Percentiles rank a stretch among this genome's conserved stretches.
Conservation (phyloP, 2,888 invertebrate species). For the Eilema depressum region DNA sequence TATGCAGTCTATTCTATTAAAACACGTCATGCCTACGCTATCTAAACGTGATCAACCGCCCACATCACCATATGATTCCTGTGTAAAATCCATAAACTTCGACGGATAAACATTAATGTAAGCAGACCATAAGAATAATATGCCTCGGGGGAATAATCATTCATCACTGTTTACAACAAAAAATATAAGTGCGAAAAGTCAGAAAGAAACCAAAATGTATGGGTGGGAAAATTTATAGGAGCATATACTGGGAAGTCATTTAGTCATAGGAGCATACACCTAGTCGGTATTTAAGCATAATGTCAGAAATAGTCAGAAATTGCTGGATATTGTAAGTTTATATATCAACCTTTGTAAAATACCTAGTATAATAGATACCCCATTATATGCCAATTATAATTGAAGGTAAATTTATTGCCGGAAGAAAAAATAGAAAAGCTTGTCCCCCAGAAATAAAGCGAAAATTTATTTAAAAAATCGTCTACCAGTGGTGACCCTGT, state of each 20-base stretch:
- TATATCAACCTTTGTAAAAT: too few species aligned
- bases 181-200: slow-evolving; percentile 13
- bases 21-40: slow-evolving; percentile 3
- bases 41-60: slow-evolving; percentile 10
- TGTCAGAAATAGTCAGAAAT: too few species aligned
- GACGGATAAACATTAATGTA: slow-evolving; percentile 19
- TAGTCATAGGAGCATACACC: too few species aligned
- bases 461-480: neutral
- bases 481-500: neutral
- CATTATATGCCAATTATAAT: too few species aligned
- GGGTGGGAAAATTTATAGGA: neutral
- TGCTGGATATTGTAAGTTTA: too few species aligned
- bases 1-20: neutral
- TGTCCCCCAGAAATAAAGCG: too few species aligned
- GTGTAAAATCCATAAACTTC: slow-evolving; percentile 15
- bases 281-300: too few species aligned
- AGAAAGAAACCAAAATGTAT: neutral
- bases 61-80: slow-evolving; percentile 13
- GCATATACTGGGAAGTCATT: too few species aligned
- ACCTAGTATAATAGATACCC: too few species aligned
- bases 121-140: slow-evolving; percentile 17
- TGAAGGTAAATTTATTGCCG: neutral
- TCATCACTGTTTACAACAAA: slow-evolving; percentile 16
- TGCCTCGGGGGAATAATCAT: slow-evolving; percentile 12
- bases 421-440: neutral